Evolutionary conservation across 2,888 invertebrate species (phyloP).

Genomic region (Callyntrura guangdongensis): DNA sequence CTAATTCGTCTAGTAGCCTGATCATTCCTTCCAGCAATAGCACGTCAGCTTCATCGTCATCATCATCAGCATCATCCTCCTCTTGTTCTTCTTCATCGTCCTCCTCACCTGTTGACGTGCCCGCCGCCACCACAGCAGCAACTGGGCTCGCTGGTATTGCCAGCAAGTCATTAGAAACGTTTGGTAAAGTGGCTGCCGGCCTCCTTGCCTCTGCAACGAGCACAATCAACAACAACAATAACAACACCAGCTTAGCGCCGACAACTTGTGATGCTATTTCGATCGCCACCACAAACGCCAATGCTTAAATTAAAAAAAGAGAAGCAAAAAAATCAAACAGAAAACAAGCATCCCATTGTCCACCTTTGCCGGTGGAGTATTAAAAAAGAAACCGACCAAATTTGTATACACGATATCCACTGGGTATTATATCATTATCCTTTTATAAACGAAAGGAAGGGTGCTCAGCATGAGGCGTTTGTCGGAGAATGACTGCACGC

Average conservation of each 20-base stretch:
- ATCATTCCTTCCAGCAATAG: slow-evolving; percentile 71
- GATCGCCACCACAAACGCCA: slow-evolving; percentile 79
- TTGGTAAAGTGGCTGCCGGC: slow-evolving; percentile 84
- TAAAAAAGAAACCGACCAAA: slow-evolving; percentile 41
- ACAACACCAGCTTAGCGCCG: slow-evolving; percentile 79
- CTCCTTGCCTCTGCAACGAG: slow-evolving; percentile 82
- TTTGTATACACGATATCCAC: slow-evolving; percentile 17
- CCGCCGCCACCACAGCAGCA: slow-evolving; percentile 62
- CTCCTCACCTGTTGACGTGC: slow-evolving; percentile 72
- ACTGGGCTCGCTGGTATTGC: slow-evolving; percentile 69
- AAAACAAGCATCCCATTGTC: slow-evolving; percentile 47
- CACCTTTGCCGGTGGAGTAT: neutral
- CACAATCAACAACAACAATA: slow-evolving; percentile 84
- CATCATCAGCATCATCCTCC: slow-evolving; percentile 56
- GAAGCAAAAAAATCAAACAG: slow-evolving; percentile 55
- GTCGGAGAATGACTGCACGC: slow-evolving; percentile 62
- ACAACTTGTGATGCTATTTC: slow-evolving; percentile 81
- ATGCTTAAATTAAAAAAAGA: slow-evolving; percentile 61
- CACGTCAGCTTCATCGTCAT: slow-evolving; percentile 55
- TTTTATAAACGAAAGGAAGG: slow-evolving; percentile 32
- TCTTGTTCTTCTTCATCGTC: slow-evolving; percentile 63
- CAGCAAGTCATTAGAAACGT: slow-evolving; percentile 81
- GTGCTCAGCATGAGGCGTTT: slow-evolving; percentile 73
- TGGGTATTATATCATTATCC: slow-evolving; percentile 1
- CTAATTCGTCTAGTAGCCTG: slow-evolving; percentile 52